phyloP scores from a whole-genome alignment of 2,113 vertebrate species.

The Grammomys surdaster region DNA sequence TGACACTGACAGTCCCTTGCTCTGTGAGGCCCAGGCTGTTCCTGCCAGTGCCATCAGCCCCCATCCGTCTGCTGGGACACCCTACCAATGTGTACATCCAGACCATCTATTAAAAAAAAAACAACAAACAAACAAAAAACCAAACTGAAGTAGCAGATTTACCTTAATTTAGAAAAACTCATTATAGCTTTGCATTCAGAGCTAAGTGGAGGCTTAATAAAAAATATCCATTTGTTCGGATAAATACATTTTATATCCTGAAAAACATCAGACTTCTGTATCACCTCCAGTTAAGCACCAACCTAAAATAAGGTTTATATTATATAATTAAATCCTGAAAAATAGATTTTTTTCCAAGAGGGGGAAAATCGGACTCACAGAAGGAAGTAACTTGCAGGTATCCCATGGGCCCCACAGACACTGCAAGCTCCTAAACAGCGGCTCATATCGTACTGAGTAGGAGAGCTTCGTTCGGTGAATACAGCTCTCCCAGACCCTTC shows the following conservation, averaged over 20 bases:
- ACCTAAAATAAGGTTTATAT: constrained; percentile 91
- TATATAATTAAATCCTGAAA: constrained; percentile 88
- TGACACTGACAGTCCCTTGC: neutral
- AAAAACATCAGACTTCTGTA: constrained; percentile 87
- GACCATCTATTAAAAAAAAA: constrained; percentile 86
- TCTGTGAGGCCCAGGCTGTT: too few species aligned
- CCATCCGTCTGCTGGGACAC: constrained; percentile 80
- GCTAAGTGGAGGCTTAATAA: constrained; percentile 89
- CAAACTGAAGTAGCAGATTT: constrained; percentile 85
- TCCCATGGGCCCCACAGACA: constrained; percentile 84
- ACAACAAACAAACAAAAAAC: constrained; percentile 60
- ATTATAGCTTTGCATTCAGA: constrained; percentile 88
- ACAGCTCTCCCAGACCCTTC: constrained; percentile 86
- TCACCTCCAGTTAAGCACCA: constrained; percentile 90
- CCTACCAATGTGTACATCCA: constrained; percentile 84
- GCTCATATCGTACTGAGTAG: constrained; percentile 90
- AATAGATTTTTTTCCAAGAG: constrained; percentile 87
- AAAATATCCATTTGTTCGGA: constrained; percentile 87
- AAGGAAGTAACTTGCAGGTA: constrained; percentile 85
- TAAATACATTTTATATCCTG: too few species aligned
- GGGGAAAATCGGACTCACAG: constrained; percentile 76
- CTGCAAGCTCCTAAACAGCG: constrained; percentile 95
- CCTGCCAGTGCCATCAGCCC: too few species aligned
- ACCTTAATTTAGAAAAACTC: constrained; percentile 89
- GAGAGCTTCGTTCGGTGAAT: constrained; percentile 87